Conservation (phyloP, 2,797 vertebrate genomes). For the Lemur catta region DNA sequence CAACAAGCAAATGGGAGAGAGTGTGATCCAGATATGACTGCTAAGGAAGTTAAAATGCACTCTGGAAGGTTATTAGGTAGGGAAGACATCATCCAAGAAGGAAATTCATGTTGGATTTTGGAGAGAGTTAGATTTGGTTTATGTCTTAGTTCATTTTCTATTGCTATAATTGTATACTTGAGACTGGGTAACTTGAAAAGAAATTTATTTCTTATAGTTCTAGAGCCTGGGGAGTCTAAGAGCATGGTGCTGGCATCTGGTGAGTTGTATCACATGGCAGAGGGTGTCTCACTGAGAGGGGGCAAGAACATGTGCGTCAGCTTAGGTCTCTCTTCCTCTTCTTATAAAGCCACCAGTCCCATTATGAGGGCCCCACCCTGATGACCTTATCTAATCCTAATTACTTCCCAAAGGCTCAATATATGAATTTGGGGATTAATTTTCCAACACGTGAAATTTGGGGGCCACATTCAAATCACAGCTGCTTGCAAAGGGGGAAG, state of each 20-base stretch:
- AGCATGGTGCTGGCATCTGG: background rate
- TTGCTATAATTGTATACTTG: background rate
- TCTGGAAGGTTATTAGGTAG: background rate
- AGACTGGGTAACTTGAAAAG: background rate
- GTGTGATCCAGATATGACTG: background rate
- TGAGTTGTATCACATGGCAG: background rate
- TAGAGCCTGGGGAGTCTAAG: background rate
- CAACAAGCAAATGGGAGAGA: background rate
- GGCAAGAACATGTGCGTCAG: background rate
- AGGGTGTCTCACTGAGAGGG: background rate
- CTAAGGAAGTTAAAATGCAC: background rate
- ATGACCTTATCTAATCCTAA: background rate
- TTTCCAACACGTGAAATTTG: background rate
- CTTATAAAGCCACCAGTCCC: background rate
- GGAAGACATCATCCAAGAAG: background rate
- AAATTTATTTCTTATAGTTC: background rate
- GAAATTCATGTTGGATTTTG: background rate
- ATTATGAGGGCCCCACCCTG: background rate
- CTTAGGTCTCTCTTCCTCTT: background rate
- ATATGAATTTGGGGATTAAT: background rate
- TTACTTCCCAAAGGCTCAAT: background rate
- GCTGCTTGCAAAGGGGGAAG: background rate
- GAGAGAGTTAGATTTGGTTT: background rate
- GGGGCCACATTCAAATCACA: background rate
- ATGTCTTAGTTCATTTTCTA: background rate